A percentile compares a stretch with the other conserved stretches of the same genome.
These are phyloP conservation scores for Paradoxurus hermaphroditus DNA, from an alignment of 2,113 vertebrate species.

Conservation along the genomic window DNA sequence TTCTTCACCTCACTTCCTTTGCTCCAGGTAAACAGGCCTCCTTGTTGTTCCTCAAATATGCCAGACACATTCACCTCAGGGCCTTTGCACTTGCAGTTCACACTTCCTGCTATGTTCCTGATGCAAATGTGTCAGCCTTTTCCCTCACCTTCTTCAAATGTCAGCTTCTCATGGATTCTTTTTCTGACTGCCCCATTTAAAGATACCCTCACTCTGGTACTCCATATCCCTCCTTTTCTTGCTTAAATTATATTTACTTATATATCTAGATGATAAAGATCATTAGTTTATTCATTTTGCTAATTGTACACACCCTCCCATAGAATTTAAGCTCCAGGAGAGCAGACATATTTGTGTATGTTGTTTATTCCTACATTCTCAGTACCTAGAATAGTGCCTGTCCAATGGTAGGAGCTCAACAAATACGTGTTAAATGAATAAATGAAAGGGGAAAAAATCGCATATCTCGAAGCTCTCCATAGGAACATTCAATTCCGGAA, in stretches of 20 bases:
- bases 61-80: background rate
- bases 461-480: background rate
- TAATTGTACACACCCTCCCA: background rate
- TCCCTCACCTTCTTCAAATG: background rate
- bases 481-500: background rate
- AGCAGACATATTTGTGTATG: background rate
- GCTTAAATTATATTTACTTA: background rate
- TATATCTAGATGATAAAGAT: background rate
- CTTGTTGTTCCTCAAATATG: background rate
- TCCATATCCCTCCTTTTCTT: background rate
- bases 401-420: background rate
- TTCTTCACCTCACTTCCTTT: background rate
- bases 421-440: background rate
- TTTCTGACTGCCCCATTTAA: background rate
- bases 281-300: background rate
- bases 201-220: background rate
- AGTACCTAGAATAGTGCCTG: background rate
- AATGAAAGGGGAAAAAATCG: background rate
- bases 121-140: background rate
- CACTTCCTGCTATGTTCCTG: background rate
- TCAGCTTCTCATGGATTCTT: background rate
- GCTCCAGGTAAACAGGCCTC: background rate
- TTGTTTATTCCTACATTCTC: background rate
- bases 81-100: background rate
- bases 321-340: background rate